These are phyloP conservation scores for Diarsia mendica DNA, from an alignment of 2,888 invertebrate species.

Conservation along the genomic window DNA sequence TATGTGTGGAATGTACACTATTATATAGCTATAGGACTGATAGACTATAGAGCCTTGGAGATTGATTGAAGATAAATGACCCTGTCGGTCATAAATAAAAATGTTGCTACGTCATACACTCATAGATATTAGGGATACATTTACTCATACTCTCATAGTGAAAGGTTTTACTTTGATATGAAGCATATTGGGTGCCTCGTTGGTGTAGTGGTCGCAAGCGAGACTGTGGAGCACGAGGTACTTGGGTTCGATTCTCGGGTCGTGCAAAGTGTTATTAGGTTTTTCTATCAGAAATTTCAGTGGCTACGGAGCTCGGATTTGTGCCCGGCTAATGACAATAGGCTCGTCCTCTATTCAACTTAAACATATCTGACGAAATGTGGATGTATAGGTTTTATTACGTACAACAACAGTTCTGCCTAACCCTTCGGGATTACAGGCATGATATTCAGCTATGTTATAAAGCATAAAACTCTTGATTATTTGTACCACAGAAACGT, in stretches of 20 bases:
- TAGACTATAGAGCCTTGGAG: conserved; percentile 51
- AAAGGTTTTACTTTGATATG: not conserved
- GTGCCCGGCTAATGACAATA: not conserved
- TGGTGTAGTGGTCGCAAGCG: not conserved
- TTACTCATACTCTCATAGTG: conserved; percentile 5
- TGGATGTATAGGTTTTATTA: not conserved
- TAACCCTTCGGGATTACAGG: not conserved
- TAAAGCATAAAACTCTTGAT: not conserved
- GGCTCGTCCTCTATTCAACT: not conserved
- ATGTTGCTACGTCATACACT: conserved; percentile 66
- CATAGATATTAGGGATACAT: conserved; percentile 41
- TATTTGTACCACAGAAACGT: not conserved
- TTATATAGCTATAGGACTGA: not conserved
- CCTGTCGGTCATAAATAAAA: conserved; percentile 63
- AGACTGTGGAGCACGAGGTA: not conserved
- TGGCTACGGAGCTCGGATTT: not conserved
- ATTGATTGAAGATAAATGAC: conserved; percentile 80
- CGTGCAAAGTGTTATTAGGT: not conserved
- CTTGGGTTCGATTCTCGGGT: not conserved
- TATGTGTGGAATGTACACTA: conserved; percentile 66
- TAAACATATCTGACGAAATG: not conserved
- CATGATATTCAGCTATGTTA: not conserved
- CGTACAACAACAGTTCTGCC: not conserved
- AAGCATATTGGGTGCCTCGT: not conserved
- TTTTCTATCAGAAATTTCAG: not conserved